Conservation (phyloP, 2,888 invertebrate genomes). For the Phlogophora meticulosa region DNA sequence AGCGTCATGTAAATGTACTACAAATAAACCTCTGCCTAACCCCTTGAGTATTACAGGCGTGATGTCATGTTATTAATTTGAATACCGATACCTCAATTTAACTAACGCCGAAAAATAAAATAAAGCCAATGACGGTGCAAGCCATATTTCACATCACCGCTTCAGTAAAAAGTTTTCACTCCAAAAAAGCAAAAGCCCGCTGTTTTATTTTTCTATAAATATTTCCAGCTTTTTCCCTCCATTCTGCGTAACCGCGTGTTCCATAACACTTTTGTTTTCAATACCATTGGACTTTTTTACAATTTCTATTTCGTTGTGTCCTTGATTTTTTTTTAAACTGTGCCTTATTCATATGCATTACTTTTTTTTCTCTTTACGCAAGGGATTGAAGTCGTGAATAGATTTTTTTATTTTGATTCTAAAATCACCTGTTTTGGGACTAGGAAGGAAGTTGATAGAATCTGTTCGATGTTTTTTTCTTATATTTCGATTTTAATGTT, state of each 20-base stretch:
- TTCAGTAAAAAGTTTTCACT: constrained; percentile 27
- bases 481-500: constrained; percentile 65
- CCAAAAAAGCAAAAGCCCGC: constrained; percentile 32
- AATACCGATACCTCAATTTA: too few species aligned
- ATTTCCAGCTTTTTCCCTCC: constrained; percentile 14
- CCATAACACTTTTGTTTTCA: constrained; percentile 58
- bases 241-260: constrained; percentile 35
- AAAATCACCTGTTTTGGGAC: constrained; percentile 84
- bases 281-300: constrained; percentile 50
- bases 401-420: constrained; percentile 73
- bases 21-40: too few species aligned
- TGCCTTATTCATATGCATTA: constrained; percentile 70
- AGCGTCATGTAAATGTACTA: too few species aligned
- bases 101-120: background rate
- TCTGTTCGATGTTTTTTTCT: constrained; percentile 67
- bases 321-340: constrained; percentile 71
- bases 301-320: constrained; percentile 77
- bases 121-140: constrained; percentile 1
- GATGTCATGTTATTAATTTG: too few species aligned
- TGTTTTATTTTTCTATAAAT: constrained; percentile 25
- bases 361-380: constrained; percentile 71
- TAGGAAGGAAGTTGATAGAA: constrained; percentile 84
- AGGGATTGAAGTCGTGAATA: constrained; percentile 84
- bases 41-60: too few species aligned
- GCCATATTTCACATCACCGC: constrained; percentile 32